Percentiles rank a stretch among this genome's conserved stretches.
These are phyloP conservation scores for Augochlorella aurata DNA, from an alignment of 2,888 invertebrate genomes.

Conservation along the genomic window DNA sequence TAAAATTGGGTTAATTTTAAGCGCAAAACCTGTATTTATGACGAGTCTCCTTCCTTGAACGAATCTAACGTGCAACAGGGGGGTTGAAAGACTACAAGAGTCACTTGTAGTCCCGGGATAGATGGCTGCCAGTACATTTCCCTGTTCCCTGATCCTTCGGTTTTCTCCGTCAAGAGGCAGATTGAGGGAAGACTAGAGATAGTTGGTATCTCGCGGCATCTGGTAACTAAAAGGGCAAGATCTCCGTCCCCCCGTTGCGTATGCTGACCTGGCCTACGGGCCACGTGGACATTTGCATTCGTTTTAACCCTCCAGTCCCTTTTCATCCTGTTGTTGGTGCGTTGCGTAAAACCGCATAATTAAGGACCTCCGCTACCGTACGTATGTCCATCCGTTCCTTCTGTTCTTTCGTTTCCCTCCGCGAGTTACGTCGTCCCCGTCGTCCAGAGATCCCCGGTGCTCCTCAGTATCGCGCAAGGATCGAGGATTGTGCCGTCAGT, in stretches of 20 bases:
- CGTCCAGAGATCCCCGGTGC: constrained; percentile 57
- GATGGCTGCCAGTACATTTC: constrained; percentile 40
- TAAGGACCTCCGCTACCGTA: constrained; percentile 74
- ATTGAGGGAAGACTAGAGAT: constrained; percentile 44
- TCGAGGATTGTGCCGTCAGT: constrained; percentile 80
- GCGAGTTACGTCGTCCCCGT: constrained; percentile 61
- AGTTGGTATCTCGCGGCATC: constrained; percentile 78
- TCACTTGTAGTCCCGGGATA: background rate
- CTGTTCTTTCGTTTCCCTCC: constrained; percentile 51
- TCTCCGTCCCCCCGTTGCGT: constrained; percentile 60
- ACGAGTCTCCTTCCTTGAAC: background rate
- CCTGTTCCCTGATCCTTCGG: constrained; percentile 31
- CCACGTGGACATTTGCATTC: constrained; percentile 75
- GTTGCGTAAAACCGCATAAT: constrained; percentile 78
- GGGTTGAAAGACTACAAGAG: constrained; percentile 24
- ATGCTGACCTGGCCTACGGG: constrained; percentile 62
- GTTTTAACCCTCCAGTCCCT: constrained; percentile 53
- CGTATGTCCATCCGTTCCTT: constrained; percentile 63
- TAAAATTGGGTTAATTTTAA: too few relatives aligned
- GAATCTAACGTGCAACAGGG: background rate
- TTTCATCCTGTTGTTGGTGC: constrained; percentile 45
- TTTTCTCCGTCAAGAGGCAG: constrained; percentile 45
- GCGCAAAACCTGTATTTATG: background rate
- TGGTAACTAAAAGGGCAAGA: constrained; percentile 78
- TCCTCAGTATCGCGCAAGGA: constrained; percentile 65